These are phyloP conservation scores for Villa cingulata DNA, from an alignment of 2,888 invertebrate genomes.

Conservation along the genomic window DNA sequence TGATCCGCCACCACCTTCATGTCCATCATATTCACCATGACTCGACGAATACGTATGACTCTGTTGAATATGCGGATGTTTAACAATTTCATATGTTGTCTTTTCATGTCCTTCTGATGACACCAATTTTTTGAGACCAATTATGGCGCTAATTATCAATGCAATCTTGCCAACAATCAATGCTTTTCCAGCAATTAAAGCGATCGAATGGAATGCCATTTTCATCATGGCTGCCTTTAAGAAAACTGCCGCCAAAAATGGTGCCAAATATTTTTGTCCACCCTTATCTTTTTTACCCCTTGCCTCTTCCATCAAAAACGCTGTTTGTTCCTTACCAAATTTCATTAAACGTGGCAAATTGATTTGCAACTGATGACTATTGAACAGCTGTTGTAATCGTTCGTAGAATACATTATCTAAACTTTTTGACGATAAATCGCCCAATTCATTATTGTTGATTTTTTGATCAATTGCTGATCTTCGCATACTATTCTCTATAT, in stretches of 20 bases:
- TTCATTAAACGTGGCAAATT: conserved; percentile 37
- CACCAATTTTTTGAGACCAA: conserved; percentile 67
- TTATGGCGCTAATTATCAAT: conserved; percentile 59
- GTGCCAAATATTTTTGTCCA: conserved; percentile 46
- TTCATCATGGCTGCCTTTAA: conserved; percentile 59
- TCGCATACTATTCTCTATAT: conserved; percentile 6
- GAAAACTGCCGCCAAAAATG: conserved; percentile 53
- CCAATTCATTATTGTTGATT: conserved; percentile 44
- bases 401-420: conserved; percentile 45
- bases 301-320: conserved; percentile 37
- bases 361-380: conserved; percentile 46
- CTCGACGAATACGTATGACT: conserved; percentile 58
- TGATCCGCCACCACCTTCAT: conserved; percentile 43
- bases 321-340: conserved; percentile 31
- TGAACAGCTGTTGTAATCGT: conserved; percentile 44
- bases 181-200: conserved; percentile 66
- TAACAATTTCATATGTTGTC: conserved; percentile 73
- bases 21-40: conserved; percentile 47
- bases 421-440: conserved; percentile 45
- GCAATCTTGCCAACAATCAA: conserved; percentile 74
- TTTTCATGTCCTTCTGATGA: conserved; percentile 57
- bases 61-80: conserved; percentile 69
- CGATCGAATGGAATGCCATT: conserved; percentile 60
- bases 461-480: conserved; percentile 30
- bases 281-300: conserved; percentile 47